Percentiles rank a stretch among this genome's conserved stretches.
phyloP scores from a whole-genome alignment of 2,797 vertebrate genomes.

The Octomys mimax region DNA sequence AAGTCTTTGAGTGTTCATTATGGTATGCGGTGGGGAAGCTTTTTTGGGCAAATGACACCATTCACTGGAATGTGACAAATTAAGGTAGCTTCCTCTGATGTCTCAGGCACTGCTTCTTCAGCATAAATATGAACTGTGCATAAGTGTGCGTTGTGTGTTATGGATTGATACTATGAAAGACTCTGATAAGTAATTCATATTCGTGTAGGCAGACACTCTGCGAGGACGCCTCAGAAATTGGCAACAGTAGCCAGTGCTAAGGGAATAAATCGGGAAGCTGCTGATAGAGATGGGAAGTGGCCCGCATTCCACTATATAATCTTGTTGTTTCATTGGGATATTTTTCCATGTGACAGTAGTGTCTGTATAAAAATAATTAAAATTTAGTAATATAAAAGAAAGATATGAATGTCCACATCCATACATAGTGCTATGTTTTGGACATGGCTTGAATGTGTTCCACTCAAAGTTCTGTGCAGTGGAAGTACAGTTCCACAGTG shows the following conservation, averaged over 20 bases:
- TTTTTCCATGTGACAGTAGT: background rate
- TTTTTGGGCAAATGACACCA: background rate
- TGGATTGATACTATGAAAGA: background rate
- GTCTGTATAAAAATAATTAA: background rate
- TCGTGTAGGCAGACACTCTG: conserved; percentile 9
- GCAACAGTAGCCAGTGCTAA: background rate
- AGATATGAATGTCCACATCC: background rate
- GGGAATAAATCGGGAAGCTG: background rate
- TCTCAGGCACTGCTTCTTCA: background rate
- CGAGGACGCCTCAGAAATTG: background rate
- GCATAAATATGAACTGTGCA: background rate
- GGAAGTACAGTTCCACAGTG: background rate
- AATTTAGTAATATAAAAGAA: background rate
- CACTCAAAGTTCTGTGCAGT: background rate
- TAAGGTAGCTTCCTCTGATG: background rate
- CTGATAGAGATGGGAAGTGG: background rate
- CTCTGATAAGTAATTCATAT: background rate
- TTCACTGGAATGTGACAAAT: background rate
- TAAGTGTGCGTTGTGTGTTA: background rate
- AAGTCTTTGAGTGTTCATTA: background rate
- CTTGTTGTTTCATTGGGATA: background rate
- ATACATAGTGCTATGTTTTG: background rate
- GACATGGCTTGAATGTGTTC: background rate
- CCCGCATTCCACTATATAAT: background rate
- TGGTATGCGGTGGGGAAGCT: background rate